These are phyloP conservation scores for Limnodromus scolopaceus DNA, from an alignment of 2,797 vertebrate genomes.

Conservation along the genomic window DNA sequence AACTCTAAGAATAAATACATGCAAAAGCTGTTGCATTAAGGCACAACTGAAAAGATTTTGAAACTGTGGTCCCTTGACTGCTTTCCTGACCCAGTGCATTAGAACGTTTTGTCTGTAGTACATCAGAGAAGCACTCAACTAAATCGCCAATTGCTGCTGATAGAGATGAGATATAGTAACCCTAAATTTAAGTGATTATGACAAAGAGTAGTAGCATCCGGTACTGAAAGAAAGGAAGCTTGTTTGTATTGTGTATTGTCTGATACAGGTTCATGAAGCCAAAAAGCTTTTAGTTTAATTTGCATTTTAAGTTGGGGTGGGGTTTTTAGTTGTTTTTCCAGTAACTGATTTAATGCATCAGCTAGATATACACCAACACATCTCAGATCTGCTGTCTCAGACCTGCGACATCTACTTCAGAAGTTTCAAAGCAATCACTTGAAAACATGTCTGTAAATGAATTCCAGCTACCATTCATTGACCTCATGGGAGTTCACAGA, in stretches of 20 bases:
- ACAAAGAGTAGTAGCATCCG: neutral
- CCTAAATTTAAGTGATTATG: neutral
- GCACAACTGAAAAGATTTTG: neutral
- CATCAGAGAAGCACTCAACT: neutral
- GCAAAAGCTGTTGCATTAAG: neutral
- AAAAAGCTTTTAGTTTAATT: neutral
- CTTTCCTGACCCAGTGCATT: neutral
- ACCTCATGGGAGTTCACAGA: neutral
- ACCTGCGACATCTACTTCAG: neutral
- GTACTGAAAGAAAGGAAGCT: neutral
- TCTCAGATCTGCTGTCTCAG: neutral
- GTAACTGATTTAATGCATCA: neutral
- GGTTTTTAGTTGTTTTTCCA: neutral
- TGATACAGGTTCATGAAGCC: neutral
- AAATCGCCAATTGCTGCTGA: neutral
- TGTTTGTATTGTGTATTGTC: neutral
- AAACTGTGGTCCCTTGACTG: neutral
- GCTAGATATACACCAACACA: neutral
- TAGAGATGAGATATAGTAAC: neutral
- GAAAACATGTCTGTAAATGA: neutral
- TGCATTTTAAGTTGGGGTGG: neutral
- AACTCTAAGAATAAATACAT: neutral
- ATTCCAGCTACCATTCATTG: neutral
- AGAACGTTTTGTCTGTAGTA: neutral
- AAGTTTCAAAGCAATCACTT: neutral